These are phyloP conservation scores for Eilema caniola DNA, from an alignment of 2,888 invertebrate species.

Conservation along the genomic window DNA sequence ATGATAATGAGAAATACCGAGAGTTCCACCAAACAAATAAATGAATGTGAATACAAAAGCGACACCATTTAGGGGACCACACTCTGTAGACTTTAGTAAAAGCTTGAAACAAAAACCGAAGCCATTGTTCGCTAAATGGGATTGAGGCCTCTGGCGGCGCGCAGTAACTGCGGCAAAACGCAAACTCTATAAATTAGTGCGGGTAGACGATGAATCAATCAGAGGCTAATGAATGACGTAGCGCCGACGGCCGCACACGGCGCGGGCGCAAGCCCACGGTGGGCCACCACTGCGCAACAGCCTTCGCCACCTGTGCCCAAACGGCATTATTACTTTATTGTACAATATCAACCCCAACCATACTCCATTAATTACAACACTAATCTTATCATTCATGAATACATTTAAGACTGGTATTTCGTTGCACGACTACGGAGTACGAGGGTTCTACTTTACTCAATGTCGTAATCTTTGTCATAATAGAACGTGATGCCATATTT, in stretches of 20 bases:
- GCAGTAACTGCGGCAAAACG: constrained; percentile 70
- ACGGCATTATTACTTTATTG: constrained; percentile 1
- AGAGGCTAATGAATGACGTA: constrained; percentile 74
- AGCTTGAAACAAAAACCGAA: constrained; percentile 67
- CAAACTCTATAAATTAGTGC: constrained; percentile 78
- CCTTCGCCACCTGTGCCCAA: constrained; percentile 34
- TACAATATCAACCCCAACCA: constrained; percentile 3
- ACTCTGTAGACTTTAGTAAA: constrained; percentile 59
- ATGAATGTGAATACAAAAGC: constrained; percentile 58
- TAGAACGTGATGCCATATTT: constrained; percentile 27
- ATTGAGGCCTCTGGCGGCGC: constrained; percentile 63
- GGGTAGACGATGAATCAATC: constrained; percentile 83
- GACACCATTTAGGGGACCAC: constrained; percentile 52
- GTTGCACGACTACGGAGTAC: constrained; percentile 13
- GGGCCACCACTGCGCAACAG: constrained; percentile 43
- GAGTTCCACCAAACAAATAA: constrained; percentile 55
- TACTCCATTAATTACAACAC: constrained; percentile 18
- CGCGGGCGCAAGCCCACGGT: constrained; percentile 47
- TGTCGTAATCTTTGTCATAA: constrained; percentile 19
- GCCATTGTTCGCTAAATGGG: constrained; percentile 70
- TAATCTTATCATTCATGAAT: constrained; percentile 17
- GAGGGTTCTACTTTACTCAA: constrained; percentile 20
- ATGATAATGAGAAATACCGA: constrained; percentile 56
- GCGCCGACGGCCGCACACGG: constrained; percentile 74
- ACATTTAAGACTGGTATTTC: constrained; percentile 26